Evolutionary conservation across 2,113 vertebrate genomes (phyloP), one percentile per base, ranked within the genome.

Genomic region (Solea solea): DNA sequence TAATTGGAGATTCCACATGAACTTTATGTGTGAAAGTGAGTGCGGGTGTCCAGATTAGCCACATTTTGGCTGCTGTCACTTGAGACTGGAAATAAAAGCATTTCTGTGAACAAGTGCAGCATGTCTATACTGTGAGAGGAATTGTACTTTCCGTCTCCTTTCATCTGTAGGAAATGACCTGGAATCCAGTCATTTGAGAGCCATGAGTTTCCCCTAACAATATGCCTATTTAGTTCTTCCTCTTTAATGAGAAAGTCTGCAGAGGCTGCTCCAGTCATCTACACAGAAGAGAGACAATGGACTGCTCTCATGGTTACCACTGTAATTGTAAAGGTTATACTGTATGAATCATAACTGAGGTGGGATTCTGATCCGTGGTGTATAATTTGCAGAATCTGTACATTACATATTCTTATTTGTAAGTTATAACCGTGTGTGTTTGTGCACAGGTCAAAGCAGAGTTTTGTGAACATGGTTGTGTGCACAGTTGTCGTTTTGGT

Each of bases 111-210:
- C 13, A 45, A 3, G 6, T 28, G 52, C 45, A 25, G 9, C 28
- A 8, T 58, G 5, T 21, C 41, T 48, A 48, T 39, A 13, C 44
- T 57, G 52, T 64, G 58, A 14, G 14, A 58, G n/a, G 45, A 82
- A 52, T 69, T n/a, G n/a, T 52, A 41, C 9, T 50, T 68, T 13
- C 66, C 11, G 12, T 42, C n/a, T 56, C 3, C 16, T 53, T 62
- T 68, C 84, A 69, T 61, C 69, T 84, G 57, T 46, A 66, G 79
- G 64, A 71, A 73, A 78, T 63, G 45, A 84, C 55, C 55, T 55
- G 21, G 7, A 28, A 64, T 64, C 45, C 10, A 83, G 81, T 88
- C 80, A 82, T 78, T 87, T 90, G 74, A 87, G 69, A 85, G 64
- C 41, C 78, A 86, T 83, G 83, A 74, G 63, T 89, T 74, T 52